phyloP scores from a whole-genome alignment of 2,888 invertebrate genomes.

The Sisyra nigra region DNA sequence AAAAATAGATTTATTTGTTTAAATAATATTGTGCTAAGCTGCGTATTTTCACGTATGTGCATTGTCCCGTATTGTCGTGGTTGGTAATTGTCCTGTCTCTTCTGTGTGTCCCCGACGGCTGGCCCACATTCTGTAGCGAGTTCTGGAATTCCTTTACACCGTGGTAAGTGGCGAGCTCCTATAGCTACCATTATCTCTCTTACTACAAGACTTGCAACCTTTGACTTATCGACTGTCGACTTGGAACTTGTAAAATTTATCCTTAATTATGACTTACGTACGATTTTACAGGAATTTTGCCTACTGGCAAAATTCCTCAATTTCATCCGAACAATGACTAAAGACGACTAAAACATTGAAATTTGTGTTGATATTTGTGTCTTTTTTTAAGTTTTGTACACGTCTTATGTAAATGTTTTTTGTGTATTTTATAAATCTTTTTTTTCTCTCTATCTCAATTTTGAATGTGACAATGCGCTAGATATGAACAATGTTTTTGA shows the following conservation, averaged over 20 bases:
- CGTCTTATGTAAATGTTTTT: constrained; percentile 3
- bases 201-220: too few relatives aligned
- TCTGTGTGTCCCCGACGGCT: constrained; percentile 52
- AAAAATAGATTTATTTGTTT: not conserved
- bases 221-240: not conserved
- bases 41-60: constrained; percentile 11
- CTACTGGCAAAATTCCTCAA: too few relatives aligned
- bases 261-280: too few relatives aligned
- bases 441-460: constrained; percentile 3
- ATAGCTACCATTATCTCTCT: not conserved
- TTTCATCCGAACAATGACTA: too few relatives aligned
- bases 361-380: constrained; percentile 1
- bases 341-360: too few relatives aligned
- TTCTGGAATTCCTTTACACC: constrained; percentile 98
- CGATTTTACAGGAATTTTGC: too few relatives aligned
- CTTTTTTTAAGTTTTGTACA: constrained; percentile 6
- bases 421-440: constrained; percentile 4
- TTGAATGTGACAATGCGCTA: constrained; percentile 9
- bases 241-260: not conserved
- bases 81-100: constrained; percentile 32
- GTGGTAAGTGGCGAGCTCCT: constrained; percentile 74
- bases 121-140: constrained; percentile 64
- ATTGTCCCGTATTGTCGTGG: constrained; percentile 24
- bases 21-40: constrained; percentile 2
- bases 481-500: constrained; percentile 9